Evolutionary conservation across 2,113 vertebrate genomes (phyloP), one percentile per base, ranked within the genome.

Genomic region (Sinocyclocheilus maitianheensis): DNA sequence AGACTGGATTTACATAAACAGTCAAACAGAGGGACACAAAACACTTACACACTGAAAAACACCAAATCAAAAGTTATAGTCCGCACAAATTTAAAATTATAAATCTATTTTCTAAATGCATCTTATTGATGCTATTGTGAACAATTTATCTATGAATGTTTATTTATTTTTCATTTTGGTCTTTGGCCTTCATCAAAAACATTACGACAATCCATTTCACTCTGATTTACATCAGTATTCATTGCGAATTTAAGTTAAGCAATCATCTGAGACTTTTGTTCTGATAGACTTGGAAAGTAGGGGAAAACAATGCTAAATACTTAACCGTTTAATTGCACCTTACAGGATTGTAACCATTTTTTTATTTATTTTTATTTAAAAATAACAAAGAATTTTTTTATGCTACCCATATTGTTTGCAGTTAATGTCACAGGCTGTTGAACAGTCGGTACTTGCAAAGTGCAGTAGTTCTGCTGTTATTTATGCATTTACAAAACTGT

Each of bases 1-100:
- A 72, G 67, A 72, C 67, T 71, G 67, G 46, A 58, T 83, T 72
- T 74, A 58, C 51, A 72, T 58, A 40, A 51, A 53, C 81, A 72
- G 48, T n/a, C 26, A 67, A 83, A 30, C 67, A 69, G 11, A 43
- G 37, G 8, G 46, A 65, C 8, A 2, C 9, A 46, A 46, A 46
- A 46, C 43, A 46, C 58, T 16, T 24, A 77, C 11, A 55, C 24
- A 16, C n/a, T 77, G 16, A 30, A 69, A 30, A 51, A 34, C 58
- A 46, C 34, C 22, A 81, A 18, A 55, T 12, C 2, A 77, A 51
- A 77, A 0, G 14, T 16, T 76, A 76, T 51, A 53, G 14, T 5
- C 14, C 1, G 14, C 51, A 5, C 51, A 53, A 18, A 53, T 53
- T 18, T 4, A 5, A 16, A 16, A 71, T 40, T 20, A 37, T 0